Base-by-base conservation (phyloP, 1,140 invertebrate species). In the Zaprionus tsacasi region DNA sequence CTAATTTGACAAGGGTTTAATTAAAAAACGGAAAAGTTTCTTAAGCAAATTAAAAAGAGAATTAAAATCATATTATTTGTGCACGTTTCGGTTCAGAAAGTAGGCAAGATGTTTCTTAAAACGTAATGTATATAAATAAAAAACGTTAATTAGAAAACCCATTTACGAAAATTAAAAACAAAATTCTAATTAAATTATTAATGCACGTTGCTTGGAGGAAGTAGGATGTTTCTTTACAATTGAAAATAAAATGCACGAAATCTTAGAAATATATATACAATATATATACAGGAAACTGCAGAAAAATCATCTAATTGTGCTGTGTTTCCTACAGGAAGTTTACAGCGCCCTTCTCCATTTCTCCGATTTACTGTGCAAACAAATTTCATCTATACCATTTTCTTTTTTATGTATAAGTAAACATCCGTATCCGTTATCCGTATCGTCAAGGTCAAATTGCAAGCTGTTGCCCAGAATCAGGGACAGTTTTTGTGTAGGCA, bases 381-480 rank as follows among this genome's bases (percentile, higher is more conserved):
- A 75, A 43, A 43, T 64, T 52, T 54, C 11, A 25, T 52, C 33
- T 36, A 27, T 21, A 35, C 35, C 11, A 64, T 17, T 55, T 13
- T 21, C 12, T 13, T 21, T 1, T 21, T 21, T 30, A 30, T 30
- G 4, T 63, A 21, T 61, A 15, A 64, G 43, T 48, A 58, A 70
- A 63, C 55, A 70, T 70, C 68, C 71, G 66, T 35, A 70, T 70
- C 68, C 71, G 66, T 35, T 63, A 40, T 40, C 2, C 21, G 21
- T 25, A 57, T 45, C 40, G 12, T 12, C 52, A 57, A 57, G 36
- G 40, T 15, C 38, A 11, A 56, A 45, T 25, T 59, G 40, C 52
- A 58, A 67, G 52, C 54, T 57, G 64, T 65, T 55, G 50, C 6
- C 38, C 38, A 13, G 68, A 45, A 59, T 59, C 64, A 70, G 58